Evolutionary conservation across 2,113 vertebrate genomes (phyloP), one percentile per base, ranked within the genome.

Genomic region (Tachysurus vachellii): DNA sequence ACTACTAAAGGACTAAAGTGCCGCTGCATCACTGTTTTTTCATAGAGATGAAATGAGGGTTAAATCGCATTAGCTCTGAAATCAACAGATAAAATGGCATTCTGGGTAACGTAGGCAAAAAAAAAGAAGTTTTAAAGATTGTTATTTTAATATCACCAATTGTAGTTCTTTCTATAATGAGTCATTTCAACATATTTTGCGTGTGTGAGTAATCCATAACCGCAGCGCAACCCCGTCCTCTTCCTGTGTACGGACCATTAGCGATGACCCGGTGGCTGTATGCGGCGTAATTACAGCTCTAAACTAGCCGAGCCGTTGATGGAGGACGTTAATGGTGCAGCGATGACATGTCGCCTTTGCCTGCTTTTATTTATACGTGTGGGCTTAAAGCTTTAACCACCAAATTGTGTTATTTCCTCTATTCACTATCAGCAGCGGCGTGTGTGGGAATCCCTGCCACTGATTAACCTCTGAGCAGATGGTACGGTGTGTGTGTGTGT

Each of bases 391-490:
- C 61, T 85, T 84, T 26, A 81, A 61, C 73, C 66, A 59, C 31
- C 19, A 82, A 70, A 71, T 76, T 73, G 50, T 77, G 26, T 36
- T 86, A 70, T 85, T 87, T 85, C 88, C 85, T 84, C 80, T 75
- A 84, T 89, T 89, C 83, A 42, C 82, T 82, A 82, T 17, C 56
- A 28, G 62, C 50, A 44, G 28, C 44, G 28, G 61, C 82, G 50
- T 79, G 80, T 75, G 79, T 81, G 82, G 85, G 76, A 84, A 88
- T 88, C 88, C 70, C 62, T n/a, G 31, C 84, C 28, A 88, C 36
- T 80, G 86, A 89, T 86, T 82, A 87, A 80, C 84, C 86, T 85
- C 77, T 80, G 91, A 91, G 92, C 93, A 93, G 93, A 92, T 93
- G 92, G 92, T 89, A 73, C 77, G 86, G 68, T 76, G 19, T 87